Base-by-base conservation (phyloP, 2,888 invertebrate genomes). In the Corbicula japonica region DNA sequence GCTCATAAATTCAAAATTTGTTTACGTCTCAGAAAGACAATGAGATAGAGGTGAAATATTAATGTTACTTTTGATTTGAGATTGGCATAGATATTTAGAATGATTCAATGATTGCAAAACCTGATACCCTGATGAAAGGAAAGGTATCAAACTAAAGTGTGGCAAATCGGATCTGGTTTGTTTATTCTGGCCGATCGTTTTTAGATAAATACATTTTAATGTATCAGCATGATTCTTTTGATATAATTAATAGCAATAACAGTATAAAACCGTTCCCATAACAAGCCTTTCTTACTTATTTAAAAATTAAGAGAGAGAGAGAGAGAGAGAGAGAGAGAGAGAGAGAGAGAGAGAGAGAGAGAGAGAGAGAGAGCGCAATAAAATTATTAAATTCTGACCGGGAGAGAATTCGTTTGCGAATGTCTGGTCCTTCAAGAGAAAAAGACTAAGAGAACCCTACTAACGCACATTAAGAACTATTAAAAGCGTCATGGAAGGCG, bases 1-100 rank as follows among this genome's bases (percentile, higher is more conserved):
- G 73, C 75, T 72, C 80, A 61, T 83, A 83, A 83, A 83, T 83
- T 83, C 73, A 63, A 78, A 80, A 76, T 62, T 72, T 63, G 81
- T 77, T 77, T 81, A 81, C 75, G 63, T 75, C 69, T 63, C 48
- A 66, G 68, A 62, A 66, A 77, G 65, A 81, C 76, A 81, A 81
- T 75, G 68, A 44, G 74, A 81, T 77, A 81, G 48, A 44, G 32
- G 63, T 26, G 10, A 26, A 65, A 58, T 35, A 71, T 76, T 71
- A 76, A 52, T 70, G 70, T 65, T 41, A 63, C 63, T 63, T 71
- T 76, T 65, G 35, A 66, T 54, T 69, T 46, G 44, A 61, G 75
- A 69, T 54, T 72, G 23, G 26, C 34, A 41, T 60, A 30, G 46
- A 46, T 70, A 50, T 66, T 38, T 6, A 21, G 46, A 44, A 41